These are phyloP conservation scores for Graphium colonna DNA, from an alignment of 2,888 invertebrate species.

Conservation along the genomic window DNA sequence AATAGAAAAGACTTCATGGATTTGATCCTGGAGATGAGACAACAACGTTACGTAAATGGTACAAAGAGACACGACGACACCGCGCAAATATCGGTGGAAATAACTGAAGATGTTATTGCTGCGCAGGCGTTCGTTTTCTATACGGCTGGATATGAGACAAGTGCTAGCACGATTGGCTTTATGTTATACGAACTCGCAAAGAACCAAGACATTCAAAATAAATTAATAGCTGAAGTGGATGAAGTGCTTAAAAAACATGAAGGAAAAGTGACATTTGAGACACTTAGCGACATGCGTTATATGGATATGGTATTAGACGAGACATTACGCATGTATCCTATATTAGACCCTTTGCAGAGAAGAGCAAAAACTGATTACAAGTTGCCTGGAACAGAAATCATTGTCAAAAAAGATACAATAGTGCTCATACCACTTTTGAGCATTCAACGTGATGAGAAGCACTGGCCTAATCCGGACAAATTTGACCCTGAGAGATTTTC, in stretches of 20 bases:
- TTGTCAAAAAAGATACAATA: conserved; percentile 46
- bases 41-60: conserved; percentile 34
- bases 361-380: conserved; percentile 45
- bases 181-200: too few species aligned
- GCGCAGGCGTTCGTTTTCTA: conserved; percentile 66
- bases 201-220: conserved; percentile 54
- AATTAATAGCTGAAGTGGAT: conserved; percentile 28
- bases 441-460: conserved; percentile 58
- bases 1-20: too few species aligned
- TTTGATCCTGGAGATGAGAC: conserved; percentile 43
- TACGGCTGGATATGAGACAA: too few species aligned
- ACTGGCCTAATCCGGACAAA: too few species aligned
- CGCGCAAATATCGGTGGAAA: conserved; percentile 33
- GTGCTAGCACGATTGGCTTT: conserved; percentile 52
- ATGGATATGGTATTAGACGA: conserved; percentile 32
- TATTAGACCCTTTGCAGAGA: conserved; percentile 54
- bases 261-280: conserved; percentile 53
- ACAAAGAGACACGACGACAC: conserved; percentile 27
- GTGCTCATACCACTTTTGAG: conserved; percentile 49
- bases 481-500: conserved; percentile 67
- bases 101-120: conserved; percentile 45
- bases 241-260: conserved; percentile 39
- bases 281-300: conserved; percentile 53
- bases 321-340: conserved; percentile 64
- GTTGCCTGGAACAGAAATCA: conserved; percentile 50